Evolutionary conservation across 2,888 invertebrate species (phyloP), one percentile per base, ranked within the genome.

Genomic region (Hypomecis atomaria): DNA sequence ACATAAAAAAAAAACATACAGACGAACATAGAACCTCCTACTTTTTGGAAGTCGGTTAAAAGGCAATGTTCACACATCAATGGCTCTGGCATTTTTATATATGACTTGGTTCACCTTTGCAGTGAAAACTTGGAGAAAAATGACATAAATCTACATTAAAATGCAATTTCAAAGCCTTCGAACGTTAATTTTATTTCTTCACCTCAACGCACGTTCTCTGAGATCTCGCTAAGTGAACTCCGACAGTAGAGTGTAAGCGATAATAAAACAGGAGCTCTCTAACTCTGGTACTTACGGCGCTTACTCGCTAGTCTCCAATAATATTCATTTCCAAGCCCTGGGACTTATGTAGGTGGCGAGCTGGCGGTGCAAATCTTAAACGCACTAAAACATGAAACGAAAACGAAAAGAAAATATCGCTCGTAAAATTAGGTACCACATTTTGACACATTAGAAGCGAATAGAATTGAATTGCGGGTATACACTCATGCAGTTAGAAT

Each of bases 281-380:
- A 43, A 52, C 64, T 50, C 52, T 59, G 11, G 47, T 42, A 53
- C 60, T 60, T 60, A 53, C 60, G 60, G 43, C 64, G 50, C 40
- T 55, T 48, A 53, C 50, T 65, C 64, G 52, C 56, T 64, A 64
- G 55, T 52, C 64, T 57, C 65, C 49, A 56, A 65, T 60, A 65
- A 60, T 65, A 60, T 65, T 65, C 64, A 64, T 64, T 64, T 42
- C 42, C 56, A 36, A 56, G 50, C 54, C 10, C 38, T 52, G 56
- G 37, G 52, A 52, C 37, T 47, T 45, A 5, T 9, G 7, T 49
- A 45, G 56, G 7, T 7, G 5, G 33, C 33, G 52, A 52, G 52
- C 40, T n/a, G 23, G 9, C 10, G 0, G 6, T 0, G 0, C 5
- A n/a, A 6, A 23, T 6, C 40, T 6, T 10, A 33, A 33, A 42